A percentile compares a stretch with the other conserved stretches of the same genome.
Conservation (phyloP, 2,888 invertebrate genomes). For the Sinodicranocentrus sp. region DNA sequence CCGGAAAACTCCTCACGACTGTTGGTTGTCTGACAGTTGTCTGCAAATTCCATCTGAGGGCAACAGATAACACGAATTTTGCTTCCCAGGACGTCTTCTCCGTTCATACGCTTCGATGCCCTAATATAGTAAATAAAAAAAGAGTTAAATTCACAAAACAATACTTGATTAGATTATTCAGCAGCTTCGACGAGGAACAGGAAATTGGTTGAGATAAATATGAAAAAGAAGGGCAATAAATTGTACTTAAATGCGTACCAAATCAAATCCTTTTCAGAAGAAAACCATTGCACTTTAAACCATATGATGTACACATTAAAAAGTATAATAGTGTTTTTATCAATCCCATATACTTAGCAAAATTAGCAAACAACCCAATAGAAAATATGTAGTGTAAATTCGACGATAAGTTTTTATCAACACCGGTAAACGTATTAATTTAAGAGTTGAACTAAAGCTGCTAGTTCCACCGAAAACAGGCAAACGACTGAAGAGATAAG, state of each 20-base stretch:
- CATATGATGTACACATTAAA: too few relatives aligned
- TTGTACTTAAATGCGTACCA: too few relatives aligned
- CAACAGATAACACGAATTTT: constrained; percentile 83
- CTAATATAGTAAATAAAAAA: constrained; percentile 79
- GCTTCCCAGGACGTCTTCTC: constrained; percentile 89
- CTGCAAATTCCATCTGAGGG: constrained; percentile 62
- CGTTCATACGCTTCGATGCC: constrained; percentile 90
- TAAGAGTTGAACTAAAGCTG: not conserved
- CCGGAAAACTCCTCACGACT: constrained; percentile 20
- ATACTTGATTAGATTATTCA: too few relatives aligned
- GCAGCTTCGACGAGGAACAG: too few relatives aligned
- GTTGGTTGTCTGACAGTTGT: not conserved
- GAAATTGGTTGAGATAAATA: constrained; percentile 70
- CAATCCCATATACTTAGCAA: not conserved
- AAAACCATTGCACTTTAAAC: too few relatives aligned
- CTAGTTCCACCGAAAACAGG: constrained; percentile 44
- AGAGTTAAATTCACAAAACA: too few relatives aligned
- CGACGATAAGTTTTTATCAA: constrained; percentile 23
- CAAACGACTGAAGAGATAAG: constrained; percentile 42
- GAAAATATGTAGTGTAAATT: not conserved
- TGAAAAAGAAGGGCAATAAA: too few relatives aligned
- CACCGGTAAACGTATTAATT: constrained; percentile 45
- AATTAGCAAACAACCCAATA: not conserved
- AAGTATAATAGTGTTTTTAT: too few relatives aligned
- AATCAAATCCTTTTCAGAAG: too few relatives aligned